These are phyloP conservation scores for Prorops nasuta DNA, from an alignment of 1,140 invertebrate species.

Conservation along the genomic window DNA sequence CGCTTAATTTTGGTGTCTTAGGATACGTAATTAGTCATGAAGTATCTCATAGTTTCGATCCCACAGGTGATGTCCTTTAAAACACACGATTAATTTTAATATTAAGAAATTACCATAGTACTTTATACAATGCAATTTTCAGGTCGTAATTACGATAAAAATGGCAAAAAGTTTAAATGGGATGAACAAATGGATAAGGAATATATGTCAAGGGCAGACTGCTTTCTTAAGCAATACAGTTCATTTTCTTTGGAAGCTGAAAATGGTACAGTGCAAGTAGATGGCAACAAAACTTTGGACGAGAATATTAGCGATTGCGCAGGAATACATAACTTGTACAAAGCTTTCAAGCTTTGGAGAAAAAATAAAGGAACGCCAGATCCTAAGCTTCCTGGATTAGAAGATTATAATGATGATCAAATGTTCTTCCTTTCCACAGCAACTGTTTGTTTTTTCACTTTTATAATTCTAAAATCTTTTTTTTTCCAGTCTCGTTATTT, in stretches of 20 bases:
- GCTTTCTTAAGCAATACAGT: not conserved
- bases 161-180: not conserved
- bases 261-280: too few species aligned
- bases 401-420: constrained; percentile 5
- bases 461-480: too few species aligned
- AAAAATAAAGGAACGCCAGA: not conserved
- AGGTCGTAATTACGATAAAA: too few species aligned
- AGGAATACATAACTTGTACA: not conserved
- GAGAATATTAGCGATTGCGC: not conserved
- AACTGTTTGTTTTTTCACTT: not conserved
- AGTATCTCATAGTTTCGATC: constrained; percentile 59
- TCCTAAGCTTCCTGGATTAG: constrained; percentile 1
- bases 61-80: not conserved
- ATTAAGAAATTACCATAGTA: too few species aligned
- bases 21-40: constrained; percentile 64
- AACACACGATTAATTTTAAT: too few species aligned
- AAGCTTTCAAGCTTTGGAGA: not conserved
- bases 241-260: not conserved
- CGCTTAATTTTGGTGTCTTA: constrained; percentile 63
- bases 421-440: constrained; percentile 3
- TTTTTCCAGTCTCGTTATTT: too few species aligned
- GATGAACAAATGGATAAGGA: not conserved
- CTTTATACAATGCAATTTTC: too few species aligned
- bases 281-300: not conserved
- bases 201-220: not conserved